Base-by-base conservation (phyloP, 2,888 invertebrate genomes). In the Tenthredo amoena region DNA sequence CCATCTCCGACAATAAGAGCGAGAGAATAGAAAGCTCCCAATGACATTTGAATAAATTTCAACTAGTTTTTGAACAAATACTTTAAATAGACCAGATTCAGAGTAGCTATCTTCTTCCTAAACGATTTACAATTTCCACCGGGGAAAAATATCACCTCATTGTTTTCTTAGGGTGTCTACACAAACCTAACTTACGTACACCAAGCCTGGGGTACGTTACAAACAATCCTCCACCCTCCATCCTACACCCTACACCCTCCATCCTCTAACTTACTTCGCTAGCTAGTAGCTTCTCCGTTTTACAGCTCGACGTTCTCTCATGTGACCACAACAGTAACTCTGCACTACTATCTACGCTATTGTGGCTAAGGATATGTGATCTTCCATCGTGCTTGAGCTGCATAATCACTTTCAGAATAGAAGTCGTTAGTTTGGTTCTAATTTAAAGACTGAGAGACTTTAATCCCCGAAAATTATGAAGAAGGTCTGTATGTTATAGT, bases 81-180 rank as follows among this genome's bases (percentile, higher is more conserved):
- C 62, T 58, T 40, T 62, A 34, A 37, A 81, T 62, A 40, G 10
- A 37, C 37, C 40, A 31, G 71, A 72, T 40, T 18, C 72, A 7
- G 18, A 74, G 21, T 21, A 74, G 76, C n/a, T 47, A 77, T 18
- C 47, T 55, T n/a, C n/a, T 40, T 3, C 3, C 83, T 83, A 83
- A 83, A 65, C 83, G 68, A 83, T 83, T 83, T 83, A 83, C 83
- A 65, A 83, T 83, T 83, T 68, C 83, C 83, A 83, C 83, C 68
- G 4, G 15, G 50, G 47, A 47, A 83, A 83, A 83, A 83, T 68
- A 83, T 47, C 68, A 26, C 68, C 71, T 47, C 71, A 65, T 83
- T 83, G 83, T 83, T 83, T 83, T 68, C 68, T 83, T 68, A 83
- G 83, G 81, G 47, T 34, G 26, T 68, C 68, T 65, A 50, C 18